Percentiles rank a stretch among this genome's conserved stretches.
Evolutionary conservation across 2,888 invertebrate genomes (phyloP).

Genomic region (Leptothorax acervorum): DNA sequence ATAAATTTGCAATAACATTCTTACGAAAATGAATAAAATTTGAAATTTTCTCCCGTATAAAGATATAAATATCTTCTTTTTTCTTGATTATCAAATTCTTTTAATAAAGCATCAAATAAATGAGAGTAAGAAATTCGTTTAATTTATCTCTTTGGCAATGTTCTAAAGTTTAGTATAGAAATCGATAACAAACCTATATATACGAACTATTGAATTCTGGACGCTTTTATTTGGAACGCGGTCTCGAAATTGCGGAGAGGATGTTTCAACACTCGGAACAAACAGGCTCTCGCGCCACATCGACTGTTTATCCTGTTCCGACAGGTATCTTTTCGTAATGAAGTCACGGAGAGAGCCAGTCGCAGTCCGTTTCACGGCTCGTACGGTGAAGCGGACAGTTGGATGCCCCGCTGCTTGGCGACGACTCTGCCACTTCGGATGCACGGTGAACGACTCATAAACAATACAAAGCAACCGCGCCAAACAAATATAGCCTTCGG

Average conservation of each 20-base stretch:
- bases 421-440: constrained; percentile 69
- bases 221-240: constrained; percentile 1
- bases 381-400: constrained; percentile 61
- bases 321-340: constrained; percentile 73
- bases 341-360: constrained; percentile 70
- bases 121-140: not conserved
- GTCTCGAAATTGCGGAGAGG: constrained; percentile 20
- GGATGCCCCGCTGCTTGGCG: constrained; percentile 73
- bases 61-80: not conserved
- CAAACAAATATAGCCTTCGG: constrained; percentile 75
- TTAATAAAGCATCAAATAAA: not conserved
- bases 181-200: not conserved
- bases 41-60: not conserved
- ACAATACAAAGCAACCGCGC: constrained; percentile 71
- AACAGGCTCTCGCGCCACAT: constrained; percentile 4
- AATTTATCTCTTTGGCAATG: not conserved
- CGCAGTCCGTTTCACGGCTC: constrained; percentile 67
- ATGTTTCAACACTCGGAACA: constrained; percentile 13
- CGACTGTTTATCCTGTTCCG: constrained; percentile 22
- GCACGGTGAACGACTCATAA: constrained; percentile 68
- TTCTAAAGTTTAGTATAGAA: not conserved
- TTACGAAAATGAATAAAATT: not conserved
- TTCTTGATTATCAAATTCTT: not conserved
- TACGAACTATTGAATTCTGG: constrained; percentile 14
- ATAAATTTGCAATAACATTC: not conserved